Evolutionary conservation across 2,888 invertebrate species (phyloP), one percentile per base, ranked within the genome.

Genomic region (Dusona sp.): DNA sequence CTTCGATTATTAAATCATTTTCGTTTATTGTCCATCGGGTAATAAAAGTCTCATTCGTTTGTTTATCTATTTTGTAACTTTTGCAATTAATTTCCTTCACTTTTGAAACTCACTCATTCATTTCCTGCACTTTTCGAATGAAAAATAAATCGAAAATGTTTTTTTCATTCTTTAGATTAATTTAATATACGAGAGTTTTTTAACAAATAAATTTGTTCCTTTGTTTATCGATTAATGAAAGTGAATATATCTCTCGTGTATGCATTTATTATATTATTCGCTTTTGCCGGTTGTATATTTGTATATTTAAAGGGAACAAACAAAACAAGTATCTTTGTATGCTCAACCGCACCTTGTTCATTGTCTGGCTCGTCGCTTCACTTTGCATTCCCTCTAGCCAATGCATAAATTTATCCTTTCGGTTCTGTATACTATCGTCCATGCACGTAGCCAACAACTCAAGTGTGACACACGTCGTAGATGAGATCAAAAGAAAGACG

Each of bases 361-460:
- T 86, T 86, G 86, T 86, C 83, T 80, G 83, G 77, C 77, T 25
- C 72, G 57, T 72, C 72, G 83, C 83, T 65, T 75, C 70, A 65
- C 78, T 75, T 73, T 73, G 72, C 79, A 86, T 83, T 83, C 80
- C 42, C 80, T 51, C 65, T 65, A 70, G 79, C 83, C 83, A 80
- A 83, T 83, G 86, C 86, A 86, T 86, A 83, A 86, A 86, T 86
- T 86, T 83, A 83, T 86, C 73, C 82, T 72, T 73, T 67, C 48
- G 54, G n/a, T 64, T 45, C 65, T 33, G 48, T 81, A n/a, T 80
- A 65, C 64, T 22, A 42, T 72, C 70, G 51, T 77, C 54, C 65
- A 61, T 61, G 16, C 61, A 61, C 38, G 64, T 65, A 48, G 42
- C 22, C 42, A 45, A 22, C 33, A 45, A 79, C 33, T 36, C 64